A percentile compares a stretch with the other conserved stretches of the same genome.
phyloP scores from a whole-genome alignment of 1,140 invertebrate species.

The Scaptodrosophila lebanonensis region DNA sequence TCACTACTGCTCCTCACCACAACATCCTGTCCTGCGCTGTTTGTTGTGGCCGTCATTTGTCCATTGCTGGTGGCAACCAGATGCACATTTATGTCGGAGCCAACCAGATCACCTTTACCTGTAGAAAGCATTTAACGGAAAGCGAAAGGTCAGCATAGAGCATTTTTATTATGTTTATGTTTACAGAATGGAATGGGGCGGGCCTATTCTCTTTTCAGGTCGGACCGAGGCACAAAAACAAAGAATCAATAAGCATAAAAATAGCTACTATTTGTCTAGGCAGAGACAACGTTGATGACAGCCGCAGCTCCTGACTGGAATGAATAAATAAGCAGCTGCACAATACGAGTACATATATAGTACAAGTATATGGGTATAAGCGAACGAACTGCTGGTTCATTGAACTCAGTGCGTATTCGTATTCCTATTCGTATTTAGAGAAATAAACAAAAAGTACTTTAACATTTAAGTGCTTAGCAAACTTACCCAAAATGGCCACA shows the following conservation, averaged over 20 bases:
- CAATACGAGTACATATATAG: constrained; percentile 31
- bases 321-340: constrained; percentile 57
- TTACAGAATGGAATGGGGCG: too few species aligned
- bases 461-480: constrained; percentile 15
- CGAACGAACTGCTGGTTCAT: constrained; percentile 63
- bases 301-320: constrained; percentile 35
- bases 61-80: constrained; percentile 80
- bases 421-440: too few species aligned
- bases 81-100: constrained; percentile 92
- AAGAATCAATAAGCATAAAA: constrained; percentile 70
- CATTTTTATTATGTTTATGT: too few species aligned
- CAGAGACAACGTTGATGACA: constrained; percentile 25
- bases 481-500: constrained; percentile 96
- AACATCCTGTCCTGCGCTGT: constrained; percentile 83
- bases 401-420: constrained; percentile 25
- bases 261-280: constrained; percentile 67
- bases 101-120: constrained; percentile 98
- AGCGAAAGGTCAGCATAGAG: background rate
- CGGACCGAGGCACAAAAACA: constrained; percentile 35
- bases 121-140: constrained; percentile 42
- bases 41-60: constrained; percentile 78
- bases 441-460: constrained; percentile 43
- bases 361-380: constrained; percentile 12
- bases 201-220: too few species aligned
- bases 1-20: constrained; percentile 95